These are phyloP conservation scores for Arctia plantaginis DNA, from an alignment of 2,888 invertebrate genomes.

Conservation along the genomic window DNA sequence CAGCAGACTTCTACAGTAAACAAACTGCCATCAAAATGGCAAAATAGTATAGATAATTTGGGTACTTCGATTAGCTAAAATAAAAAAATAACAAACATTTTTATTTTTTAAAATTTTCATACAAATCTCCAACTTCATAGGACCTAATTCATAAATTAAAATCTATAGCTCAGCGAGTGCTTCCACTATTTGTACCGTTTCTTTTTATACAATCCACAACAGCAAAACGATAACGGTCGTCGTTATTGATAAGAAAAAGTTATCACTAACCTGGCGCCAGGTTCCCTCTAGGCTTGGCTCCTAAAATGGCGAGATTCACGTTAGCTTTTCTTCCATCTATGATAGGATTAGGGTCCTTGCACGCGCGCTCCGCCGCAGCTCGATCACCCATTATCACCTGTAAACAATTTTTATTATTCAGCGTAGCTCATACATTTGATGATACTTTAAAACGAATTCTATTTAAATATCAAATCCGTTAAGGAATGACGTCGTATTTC, in stretches of 20 bases:
- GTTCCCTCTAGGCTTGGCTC: slow-evolving; percentile 97
- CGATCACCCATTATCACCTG: slow-evolving; percentile 99
- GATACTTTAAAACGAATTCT: slow-evolving; percentile 41
- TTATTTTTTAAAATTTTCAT: too few species aligned
- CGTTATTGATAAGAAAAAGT: slow-evolving; percentile 38
- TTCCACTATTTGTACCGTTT: slow-evolving; percentile 32
- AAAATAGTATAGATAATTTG: too few species aligned
- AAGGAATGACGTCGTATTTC: slow-evolving; percentile 63
- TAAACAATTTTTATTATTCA: slow-evolving; percentile 57
- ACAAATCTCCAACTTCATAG: too few species aligned
- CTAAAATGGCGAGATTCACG: slow-evolving; percentile 98
- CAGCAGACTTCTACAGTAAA: too few species aligned
- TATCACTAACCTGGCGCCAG: slow-evolving; percentile 89
- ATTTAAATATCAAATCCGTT: slow-evolving; percentile 64
- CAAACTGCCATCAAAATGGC: too few species aligned
- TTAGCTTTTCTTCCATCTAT: slow-evolving; percentile 99
- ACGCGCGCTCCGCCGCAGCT: slow-evolving; percentile 97
- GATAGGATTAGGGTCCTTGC: slow-evolving; percentile 99
- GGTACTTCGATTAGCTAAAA: too few species aligned
- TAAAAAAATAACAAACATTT: too few species aligned
- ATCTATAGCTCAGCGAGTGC: slow-evolving; percentile 13
- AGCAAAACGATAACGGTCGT: slow-evolving; percentile 27
- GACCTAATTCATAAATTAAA: too few species aligned
- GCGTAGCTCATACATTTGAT: slow-evolving; percentile 10
- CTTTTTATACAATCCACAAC: slow-evolving; percentile 23